Evolutionary conservation across 2,888 invertebrate genomes (phyloP).

Genomic region (Lycia hirtaria): DNA sequence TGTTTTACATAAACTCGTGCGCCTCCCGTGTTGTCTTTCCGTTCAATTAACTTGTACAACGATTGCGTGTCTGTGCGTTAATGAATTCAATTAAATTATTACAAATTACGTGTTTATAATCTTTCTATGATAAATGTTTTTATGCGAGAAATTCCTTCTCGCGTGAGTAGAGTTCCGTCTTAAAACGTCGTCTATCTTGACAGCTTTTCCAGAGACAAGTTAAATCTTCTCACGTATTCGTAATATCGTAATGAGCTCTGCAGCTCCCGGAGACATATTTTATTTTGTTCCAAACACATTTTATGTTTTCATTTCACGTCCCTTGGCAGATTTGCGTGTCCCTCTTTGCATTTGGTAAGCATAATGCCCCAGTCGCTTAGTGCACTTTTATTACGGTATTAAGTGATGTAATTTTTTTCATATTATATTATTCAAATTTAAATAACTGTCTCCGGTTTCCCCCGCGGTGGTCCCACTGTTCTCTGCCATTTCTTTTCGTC

Average conservation of each 20-base stretch:
- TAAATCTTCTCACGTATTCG: slow-evolving; percentile 80
- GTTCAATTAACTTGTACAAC: slow-evolving; percentile 37
- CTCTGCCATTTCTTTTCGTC: slow-evolving; percentile 77
- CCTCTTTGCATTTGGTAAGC: slow-evolving; percentile 79
- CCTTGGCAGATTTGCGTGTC: slow-evolving; percentile 81
- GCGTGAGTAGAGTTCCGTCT: slow-evolving; percentile 14
- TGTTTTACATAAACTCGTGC: slow-evolving; percentile 31
- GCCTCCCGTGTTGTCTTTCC: slow-evolving; percentile 38
- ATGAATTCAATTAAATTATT: slow-evolving; percentile 26
- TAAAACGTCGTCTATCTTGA: slow-evolving; percentile 54
- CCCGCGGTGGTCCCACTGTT: slow-evolving; percentile 74
- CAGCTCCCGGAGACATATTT: slow-evolving; percentile 78
- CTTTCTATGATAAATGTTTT: slow-evolving; percentile 13
- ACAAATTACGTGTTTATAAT: slow-evolving; percentile 30
- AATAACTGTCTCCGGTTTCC: slow-evolving; percentile 86
- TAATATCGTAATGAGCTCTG: slow-evolving; percentile 81
- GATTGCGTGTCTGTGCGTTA: slow-evolving; percentile 34
- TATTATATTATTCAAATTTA: slow-evolving; percentile 87
- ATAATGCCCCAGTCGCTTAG: slow-evolving; percentile 85
- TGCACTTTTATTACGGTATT: slow-evolving; percentile 86
- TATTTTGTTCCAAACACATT: slow-evolving; percentile 79
- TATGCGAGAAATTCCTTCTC: slow-evolving; percentile 10
- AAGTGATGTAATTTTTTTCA: slow-evolving; percentile 87
- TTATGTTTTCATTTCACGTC: slow-evolving; percentile 85
- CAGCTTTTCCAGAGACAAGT: slow-evolving; percentile 65